A percentile compares a stretch with the other conserved stretches of the same genome.
Conservation (phyloP, 1,140 invertebrate species). For the Euwallacea similis region DNA sequence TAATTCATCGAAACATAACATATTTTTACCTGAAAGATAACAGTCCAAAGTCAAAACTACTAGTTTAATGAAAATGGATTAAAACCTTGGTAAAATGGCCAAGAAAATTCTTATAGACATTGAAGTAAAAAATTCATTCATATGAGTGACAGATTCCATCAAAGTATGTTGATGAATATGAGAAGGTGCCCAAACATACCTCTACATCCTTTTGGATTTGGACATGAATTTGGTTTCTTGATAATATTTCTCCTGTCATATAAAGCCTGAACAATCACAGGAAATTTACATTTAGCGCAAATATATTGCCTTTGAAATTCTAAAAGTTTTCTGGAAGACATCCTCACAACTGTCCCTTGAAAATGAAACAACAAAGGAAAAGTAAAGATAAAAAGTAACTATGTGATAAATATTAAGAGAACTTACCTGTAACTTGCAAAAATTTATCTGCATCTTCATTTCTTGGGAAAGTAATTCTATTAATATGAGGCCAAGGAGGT, state of each 20-base stretch:
- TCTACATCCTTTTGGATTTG: conserved; percentile 62
- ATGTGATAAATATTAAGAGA: conserved; percentile 42
- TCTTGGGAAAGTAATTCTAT: conserved; percentile 63
- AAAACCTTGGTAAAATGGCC: not conserved
- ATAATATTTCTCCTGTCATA: conserved; percentile 70
- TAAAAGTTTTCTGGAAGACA: conserved; percentile 74
- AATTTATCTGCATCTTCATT: conserved; percentile 69
- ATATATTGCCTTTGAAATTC: conserved; percentile 73
- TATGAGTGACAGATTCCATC: not conserved
- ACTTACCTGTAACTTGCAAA: conserved; percentile 62
- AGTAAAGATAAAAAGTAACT: conserved; percentile 19
- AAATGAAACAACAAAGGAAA: conserved; percentile 3
- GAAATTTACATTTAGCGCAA: conserved; percentile 77
- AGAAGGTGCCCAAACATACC: conserved; percentile 45
- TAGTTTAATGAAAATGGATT: conserved; percentile 12
- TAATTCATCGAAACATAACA: conserved; percentile 58
- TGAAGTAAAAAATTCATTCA: not conserved
- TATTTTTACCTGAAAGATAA: conserved; percentile 46
- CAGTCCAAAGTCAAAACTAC: too few relatives aligned
- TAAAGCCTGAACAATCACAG: conserved; percentile 66
- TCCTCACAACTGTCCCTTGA: conserved; percentile 75
- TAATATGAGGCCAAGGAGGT: conserved; percentile 62
- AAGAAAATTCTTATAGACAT: not conserved
- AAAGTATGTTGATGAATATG: not conserved
- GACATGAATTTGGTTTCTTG: conserved; percentile 62